Evolutionary conservation across 2,113 vertebrate species (phyloP).

Genomic region (Felis catus): F.catus_Fca126_mat1.0 CM031413.1:97334501-97335000

Average conservation of each 20-base stretch:
- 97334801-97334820: background rate
- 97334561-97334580: no score
- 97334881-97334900: background rate
- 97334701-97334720: background rate
- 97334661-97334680: background rate
- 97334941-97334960: background rate
- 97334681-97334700: background rate
- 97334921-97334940: background rate
- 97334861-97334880: background rate
- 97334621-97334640: no score
- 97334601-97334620: no score
- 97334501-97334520: no score
- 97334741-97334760: background rate
- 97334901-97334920: background rate
- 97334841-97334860: background rate
- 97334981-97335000: background rate
- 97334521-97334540: no score
- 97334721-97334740: background rate
- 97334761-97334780: background rate
- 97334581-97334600: no score
- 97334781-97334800: background rate
- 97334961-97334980: background rate
- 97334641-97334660: no score
- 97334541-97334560: no score
- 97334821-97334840: background rate